Evolutionary conservation across 2,797 vertebrate species (phyloP), one percentile per base, ranked within the genome.

Genomic region (Mormyrops attenuatus): DNA sequence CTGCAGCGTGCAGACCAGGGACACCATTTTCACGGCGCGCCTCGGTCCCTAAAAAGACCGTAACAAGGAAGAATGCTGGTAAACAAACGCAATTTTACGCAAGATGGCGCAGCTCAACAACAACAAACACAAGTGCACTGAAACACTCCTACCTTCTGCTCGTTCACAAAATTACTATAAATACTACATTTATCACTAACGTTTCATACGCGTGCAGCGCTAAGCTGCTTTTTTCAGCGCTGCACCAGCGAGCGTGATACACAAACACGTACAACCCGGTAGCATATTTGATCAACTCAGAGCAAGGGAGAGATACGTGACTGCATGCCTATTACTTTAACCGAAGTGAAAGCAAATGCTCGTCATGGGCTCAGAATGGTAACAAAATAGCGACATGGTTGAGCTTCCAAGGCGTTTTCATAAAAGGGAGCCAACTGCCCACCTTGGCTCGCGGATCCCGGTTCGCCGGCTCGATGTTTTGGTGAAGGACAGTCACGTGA

Each of bases 1-100:
- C 53, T 96, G 92, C 91, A 99, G 91, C 0, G 97, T 98, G 93
- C 92, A 96, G 91, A 99, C 92, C 55, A 99, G 94, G 17, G 97
- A 97, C 8, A 95, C 96, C 98, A 99, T 99, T 92, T 93, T 94
- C 92, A 92, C 20, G 91, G 89, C 50, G 17, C 11, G 15, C 84
- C 22, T 50, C 22, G 22, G 84, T 30, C 30, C 52, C 85, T 87
- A 4, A 50, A 38, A 89, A 44, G 22, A 30, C 60, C 60, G n/a
- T 3, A 22, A 66, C 60, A 30, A 66, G 60, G 60, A 60, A 84
- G 41, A 26, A 30, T 1, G 17, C 5, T 7, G 57, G 34, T 89
- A 89, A 89, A 34, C 80, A 66, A 89, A n/a, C 88, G 17, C 57
- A 52, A 34, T 69, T 85, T 53, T 73, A 69, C 44, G 44, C 82